Conservation (phyloP, 2,113 vertebrate genomes). For the Gymnobelideus leadbeateri region DNA sequence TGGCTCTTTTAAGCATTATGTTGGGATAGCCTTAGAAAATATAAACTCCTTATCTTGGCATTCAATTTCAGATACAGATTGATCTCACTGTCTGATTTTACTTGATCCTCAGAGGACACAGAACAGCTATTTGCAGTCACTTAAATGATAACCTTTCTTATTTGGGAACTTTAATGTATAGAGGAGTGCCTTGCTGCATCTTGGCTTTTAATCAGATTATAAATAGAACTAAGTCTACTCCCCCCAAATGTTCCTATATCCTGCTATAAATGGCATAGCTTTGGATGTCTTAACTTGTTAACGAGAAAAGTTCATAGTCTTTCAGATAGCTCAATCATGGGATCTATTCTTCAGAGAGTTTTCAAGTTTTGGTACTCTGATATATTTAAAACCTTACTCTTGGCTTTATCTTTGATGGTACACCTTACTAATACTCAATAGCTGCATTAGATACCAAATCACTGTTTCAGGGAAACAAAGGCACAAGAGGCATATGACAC, state of each 20-base stretch:
- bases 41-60: no score
- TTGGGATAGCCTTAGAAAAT: no score
- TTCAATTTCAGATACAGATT: no score
- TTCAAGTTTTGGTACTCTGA: slow-evolving; percentile 41
- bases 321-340: not conserved
- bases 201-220: not conserved
- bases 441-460: not conserved
- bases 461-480: not conserved
- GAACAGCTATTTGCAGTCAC: not conserved
- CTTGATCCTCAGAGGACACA: not conserved
- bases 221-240: not conserved
- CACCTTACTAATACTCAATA: slow-evolving; percentile 42
- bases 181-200: not conserved
- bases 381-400: not conserved
- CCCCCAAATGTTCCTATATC: not conserved
- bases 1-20: not conserved
- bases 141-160: not conserved
- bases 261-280: not conserved
- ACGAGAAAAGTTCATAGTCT: slow-evolving; percentile 29
- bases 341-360: not conserved
- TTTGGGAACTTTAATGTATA: not conserved
- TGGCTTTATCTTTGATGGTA: slow-evolving; percentile 24
- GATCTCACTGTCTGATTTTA: no score
- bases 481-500: not conserved
- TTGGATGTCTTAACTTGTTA: slow-evolving; percentile 21